These are phyloP conservation scores for Phycodurus eques DNA, from an alignment of 2,113 vertebrate genomes.

Conservation along the genomic window DNA sequence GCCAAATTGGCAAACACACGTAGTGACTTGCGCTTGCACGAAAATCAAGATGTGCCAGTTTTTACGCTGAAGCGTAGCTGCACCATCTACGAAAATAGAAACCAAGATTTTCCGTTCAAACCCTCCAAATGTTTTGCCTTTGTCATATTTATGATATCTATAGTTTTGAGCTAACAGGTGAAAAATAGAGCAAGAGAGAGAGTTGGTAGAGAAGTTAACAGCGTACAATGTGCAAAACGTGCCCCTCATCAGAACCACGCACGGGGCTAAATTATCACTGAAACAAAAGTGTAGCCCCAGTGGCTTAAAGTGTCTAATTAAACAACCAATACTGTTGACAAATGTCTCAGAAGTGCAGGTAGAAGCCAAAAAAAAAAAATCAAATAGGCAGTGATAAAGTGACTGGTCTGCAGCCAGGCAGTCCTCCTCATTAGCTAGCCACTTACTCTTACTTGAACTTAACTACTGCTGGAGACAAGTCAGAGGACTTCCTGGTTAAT, in stretches of 20 bases:
- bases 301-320: not conserved
- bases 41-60: no score
- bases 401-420: slow-evolving; percentile 14
- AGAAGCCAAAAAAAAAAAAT: not conserved
- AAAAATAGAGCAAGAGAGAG: not conserved
- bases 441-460: slow-evolving; percentile 12
- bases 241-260: not conserved
- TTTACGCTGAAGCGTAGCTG: no score
- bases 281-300: not conserved
- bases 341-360: not conserved
- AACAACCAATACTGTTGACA: not conserved
- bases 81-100: no score
- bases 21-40: no score
- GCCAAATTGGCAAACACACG: no score
- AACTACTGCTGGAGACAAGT: slow-evolving; percentile 31
- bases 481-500: slow-evolving; percentile 35
- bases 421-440: slow-evolving; percentile 15
- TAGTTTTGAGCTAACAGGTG: not conserved
- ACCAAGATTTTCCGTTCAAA: no score
- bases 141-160: no score
- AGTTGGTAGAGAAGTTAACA: not conserved
- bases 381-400: not conserved
- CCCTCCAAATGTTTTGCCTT: no score
- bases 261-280: not conserved
- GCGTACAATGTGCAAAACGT: not conserved